A percentile compares a stretch with the other conserved stretches of the same genome.
Evolutionary conservation across 1,140 invertebrate species (phyloP).

Genomic region (Drosophila ficusphila): DNA sequence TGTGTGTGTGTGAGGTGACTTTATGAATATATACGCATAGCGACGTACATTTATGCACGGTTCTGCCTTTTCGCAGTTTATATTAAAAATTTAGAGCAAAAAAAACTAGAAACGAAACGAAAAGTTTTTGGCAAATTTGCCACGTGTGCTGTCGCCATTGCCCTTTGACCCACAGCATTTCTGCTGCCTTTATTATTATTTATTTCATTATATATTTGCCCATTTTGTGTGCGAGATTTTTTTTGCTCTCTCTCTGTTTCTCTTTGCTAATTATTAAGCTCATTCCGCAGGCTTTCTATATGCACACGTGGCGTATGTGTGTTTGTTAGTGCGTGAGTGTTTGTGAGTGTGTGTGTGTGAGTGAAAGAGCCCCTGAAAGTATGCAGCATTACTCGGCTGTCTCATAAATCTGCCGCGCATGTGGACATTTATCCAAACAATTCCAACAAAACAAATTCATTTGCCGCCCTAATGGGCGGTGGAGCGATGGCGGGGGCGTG

Average conservation of each 20-base stretch:
- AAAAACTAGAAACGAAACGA: conserved; percentile 20
- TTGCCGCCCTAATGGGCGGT: conserved; percentile 6
- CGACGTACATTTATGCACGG: conserved; percentile 3
- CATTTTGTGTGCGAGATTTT: conserved; percentile 38
- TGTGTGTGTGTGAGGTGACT: conserved; percentile 17
- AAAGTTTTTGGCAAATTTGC: conserved; percentile 51
- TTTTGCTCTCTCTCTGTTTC: conserved; percentile 21
- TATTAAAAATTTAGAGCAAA: conserved; percentile 62
- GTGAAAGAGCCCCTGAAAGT: conserved; percentile 1
- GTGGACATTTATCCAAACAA: conserved; percentile 25
- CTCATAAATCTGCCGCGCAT: conserved; percentile 51
- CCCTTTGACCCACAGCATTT: not conserved
- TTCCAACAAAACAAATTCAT: conserved; percentile 20
- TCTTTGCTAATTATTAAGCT: conserved; percentile 64
- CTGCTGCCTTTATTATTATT: conserved; percentile 47
- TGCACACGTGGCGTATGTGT: conserved; percentile 18
- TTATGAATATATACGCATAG: conserved; percentile 14
- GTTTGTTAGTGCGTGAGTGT: not conserved
- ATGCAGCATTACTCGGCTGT: conserved; percentile 9
- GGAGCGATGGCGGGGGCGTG: conserved; percentile 14
- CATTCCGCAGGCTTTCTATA: conserved; percentile 56
- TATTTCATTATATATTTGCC: conserved; percentile 51
- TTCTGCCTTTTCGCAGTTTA: conserved; percentile 45
- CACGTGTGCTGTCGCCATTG: conserved; percentile 29
- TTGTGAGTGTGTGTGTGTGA: not conserved